Base-by-base conservation (phyloP, 2,113 vertebrate genomes). In the Ceuthmochares aereus region DNA sequence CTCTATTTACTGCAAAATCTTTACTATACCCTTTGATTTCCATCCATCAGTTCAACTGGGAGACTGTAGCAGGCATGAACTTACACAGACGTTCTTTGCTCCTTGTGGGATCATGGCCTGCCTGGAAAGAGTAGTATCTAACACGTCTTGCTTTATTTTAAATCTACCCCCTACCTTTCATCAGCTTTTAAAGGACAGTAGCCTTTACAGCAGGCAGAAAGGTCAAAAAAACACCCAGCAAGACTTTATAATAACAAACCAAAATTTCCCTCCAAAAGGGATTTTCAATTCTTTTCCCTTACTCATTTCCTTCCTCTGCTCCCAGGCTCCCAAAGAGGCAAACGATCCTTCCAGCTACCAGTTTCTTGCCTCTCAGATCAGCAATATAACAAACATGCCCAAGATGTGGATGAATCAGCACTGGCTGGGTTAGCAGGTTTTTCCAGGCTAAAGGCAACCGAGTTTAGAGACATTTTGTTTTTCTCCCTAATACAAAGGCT, bases 291-390 rank as follows among this genome's bases (percentile, higher is more conserved):
- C 95, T 91, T 92, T 89, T n/a, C 60, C 86, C 58, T 96, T 96
- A 94, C 63, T 94, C 91, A 91, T 93, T 93, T 96, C 94, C 92
- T 94, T 96, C 92, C 89, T 87, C 82, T 69, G 75, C 77, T 96
- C 76, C 64, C 75, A 96, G 90, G 90, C 62, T 94, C 85, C 91
- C 91, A 34, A 88, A 62, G 83, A 92, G 70, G 74, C 83, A 95
- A 94, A 90, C 0, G 64, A 95, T 54, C 66, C 69, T 91, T 93
- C n/a, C 83, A 81, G 69, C 64, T 68, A 84, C n/a, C 51, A 74
- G 56, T 27, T 82, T 70, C 85, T 93, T 72, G 64, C 72, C 76
- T 94, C 82, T 87, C 80, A 64, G 73, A 60, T 37, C 70, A 90
- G 94, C 59, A 86, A 27, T 47, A 62, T 34, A 93, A 78, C 75